Percentiles rank a stretch among this genome's conserved stretches.
These are phyloP conservation scores for Thalpophila matura DNA, from an alignment of 2,888 invertebrate species.

Conservation along the genomic window DNA sequence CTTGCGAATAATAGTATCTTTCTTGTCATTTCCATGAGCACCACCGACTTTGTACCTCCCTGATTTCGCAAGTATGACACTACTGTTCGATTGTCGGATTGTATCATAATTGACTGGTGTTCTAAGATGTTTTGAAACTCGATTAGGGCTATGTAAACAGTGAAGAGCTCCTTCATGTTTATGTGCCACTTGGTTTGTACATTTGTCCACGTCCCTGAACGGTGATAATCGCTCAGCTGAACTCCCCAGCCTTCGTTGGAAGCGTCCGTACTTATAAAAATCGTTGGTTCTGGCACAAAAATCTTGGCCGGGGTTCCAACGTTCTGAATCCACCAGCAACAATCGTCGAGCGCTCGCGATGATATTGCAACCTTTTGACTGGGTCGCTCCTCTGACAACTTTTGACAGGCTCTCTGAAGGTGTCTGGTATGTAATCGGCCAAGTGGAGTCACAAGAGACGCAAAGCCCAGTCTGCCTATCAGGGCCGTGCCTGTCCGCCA, in stretches of 20 bases:
- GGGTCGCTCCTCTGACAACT: slow-evolving; percentile 16
- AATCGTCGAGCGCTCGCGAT: slow-evolving; percentile 22
- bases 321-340: slow-evolving; percentile 46
- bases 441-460: slow-evolving; percentile 38
- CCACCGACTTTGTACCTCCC: slow-evolving; percentile 39
- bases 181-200: slow-evolving; percentile 52
- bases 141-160: slow-evolving; percentile 39
- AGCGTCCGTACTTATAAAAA: slow-evolving; percentile 57
- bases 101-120: slow-evolving; percentile 35
- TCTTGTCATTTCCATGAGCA: slow-evolving; percentile 9
- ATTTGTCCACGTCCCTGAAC: slow-evolving; percentile 35
- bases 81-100: slow-evolving; percentile 59
- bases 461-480: slow-evolving; percentile 48
- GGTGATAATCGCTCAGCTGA: slow-evolving; percentile 25
- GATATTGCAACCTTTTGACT: background rate
- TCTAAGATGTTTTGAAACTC: background rate
- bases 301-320: slow-evolving; percentile 1
- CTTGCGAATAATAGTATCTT: slow-evolving; percentile 5
- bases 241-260: slow-evolving; percentile 57
- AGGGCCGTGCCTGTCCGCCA: slow-evolving; percentile 37
- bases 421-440: slow-evolving; percentile 36
- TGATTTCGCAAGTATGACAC: slow-evolving; percentile 55
- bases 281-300: slow-evolving; percentile 20
- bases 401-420: slow-evolving; percentile 33
- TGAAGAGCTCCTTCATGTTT: slow-evolving; percentile 58